phyloP scores from a whole-genome alignment of 2,888 invertebrate species.

The Meiosimyza decipiens region DNA sequence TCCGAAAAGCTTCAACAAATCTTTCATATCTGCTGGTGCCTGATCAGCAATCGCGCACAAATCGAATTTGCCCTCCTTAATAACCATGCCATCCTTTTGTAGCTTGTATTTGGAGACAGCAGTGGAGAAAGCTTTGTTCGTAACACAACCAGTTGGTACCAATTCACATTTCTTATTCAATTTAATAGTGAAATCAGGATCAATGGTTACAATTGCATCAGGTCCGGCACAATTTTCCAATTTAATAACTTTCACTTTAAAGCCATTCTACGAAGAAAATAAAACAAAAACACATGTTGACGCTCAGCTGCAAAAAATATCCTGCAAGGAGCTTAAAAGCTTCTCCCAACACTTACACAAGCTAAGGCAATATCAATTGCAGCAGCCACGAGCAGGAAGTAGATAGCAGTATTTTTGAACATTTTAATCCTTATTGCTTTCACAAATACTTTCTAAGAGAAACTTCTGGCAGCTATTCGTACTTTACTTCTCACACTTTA shows the following conservation, averaged over 20 bases:
- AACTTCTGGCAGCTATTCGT: not conserved
- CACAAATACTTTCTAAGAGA: not conserved
- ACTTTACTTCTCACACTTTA: not conserved
- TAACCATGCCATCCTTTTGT: slow-evolving; percentile 65
- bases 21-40: slow-evolving; percentile 53
- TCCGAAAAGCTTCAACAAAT: slow-evolving; percentile 61
- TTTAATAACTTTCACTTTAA: slow-evolving; percentile 59
- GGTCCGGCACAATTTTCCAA: slow-evolving; percentile 61
- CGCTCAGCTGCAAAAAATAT: not conserved
- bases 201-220: slow-evolving; percentile 55
- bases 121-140: slow-evolving; percentile 63
- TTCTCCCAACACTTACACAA: slow-evolving; percentile 55
- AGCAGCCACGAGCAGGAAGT: slow-evolving; percentile 33
- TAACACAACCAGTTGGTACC: slow-evolving; percentile 65
- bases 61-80: slow-evolving; percentile 66
- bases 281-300: not conserved
- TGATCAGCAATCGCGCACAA: slow-evolving; percentile 61
- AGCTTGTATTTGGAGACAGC: slow-evolving; percentile 63
- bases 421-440: not conserved
- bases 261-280: slow-evolving; percentile 58
- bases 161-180: slow-evolving; percentile 67
- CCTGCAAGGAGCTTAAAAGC: not conserved
- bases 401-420: not conserved
- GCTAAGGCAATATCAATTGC: slow-evolving; percentile 50
- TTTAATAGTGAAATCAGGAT: slow-evolving; percentile 56